A percentile compares a stretch with the other conserved stretches of the same genome.
These are phyloP conservation scores for Rhea americana DNA, from an alignment of 2,113 vertebrate genomes.

Conservation along the genomic window DNA sequence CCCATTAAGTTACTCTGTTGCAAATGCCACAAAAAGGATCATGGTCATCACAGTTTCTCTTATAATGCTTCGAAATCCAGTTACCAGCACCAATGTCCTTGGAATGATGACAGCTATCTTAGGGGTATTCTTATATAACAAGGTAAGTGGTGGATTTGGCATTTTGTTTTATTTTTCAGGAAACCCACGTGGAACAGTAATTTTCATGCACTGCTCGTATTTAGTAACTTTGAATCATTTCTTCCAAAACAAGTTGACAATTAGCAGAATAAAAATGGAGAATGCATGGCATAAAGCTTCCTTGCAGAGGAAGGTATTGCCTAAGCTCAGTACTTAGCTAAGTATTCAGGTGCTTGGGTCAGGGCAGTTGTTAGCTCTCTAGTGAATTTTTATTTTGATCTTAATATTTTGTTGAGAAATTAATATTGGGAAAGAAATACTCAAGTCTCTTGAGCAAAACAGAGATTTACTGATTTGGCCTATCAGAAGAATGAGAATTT, in stretches of 20 bases:
- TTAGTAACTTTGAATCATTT: accelerated
- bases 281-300: accelerated
- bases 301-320: accelerated
- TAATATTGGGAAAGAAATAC: neutral
- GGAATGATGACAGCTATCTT: slow-evolving; percentile 97
- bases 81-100: slow-evolving; percentile 88
- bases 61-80: slow-evolving; percentile 93
- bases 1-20: slow-evolving; percentile 94
- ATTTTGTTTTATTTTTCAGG: accelerated
- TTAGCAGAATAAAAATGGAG: accelerated
- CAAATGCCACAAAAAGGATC: slow-evolving; percentile 97
- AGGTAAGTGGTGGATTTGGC: slow-evolving; percentile 72
- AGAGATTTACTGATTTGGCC: neutral
- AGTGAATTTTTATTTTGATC: neutral
- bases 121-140: slow-evolving; percentile 96
- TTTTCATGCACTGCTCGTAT: neutral
- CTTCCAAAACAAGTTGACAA: neutral
- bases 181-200: neutral
- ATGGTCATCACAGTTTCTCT: slow-evolving; percentile 97
- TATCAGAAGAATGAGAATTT: neutral
- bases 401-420: neutral
- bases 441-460: neutral
- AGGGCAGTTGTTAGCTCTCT: neutral
- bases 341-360: neutral
- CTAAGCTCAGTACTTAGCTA: accelerated